Evolutionary conservation across 2,113 vertebrate genomes (phyloP).

Genomic region (Rhinopomastus cyanomelas): DNA sequence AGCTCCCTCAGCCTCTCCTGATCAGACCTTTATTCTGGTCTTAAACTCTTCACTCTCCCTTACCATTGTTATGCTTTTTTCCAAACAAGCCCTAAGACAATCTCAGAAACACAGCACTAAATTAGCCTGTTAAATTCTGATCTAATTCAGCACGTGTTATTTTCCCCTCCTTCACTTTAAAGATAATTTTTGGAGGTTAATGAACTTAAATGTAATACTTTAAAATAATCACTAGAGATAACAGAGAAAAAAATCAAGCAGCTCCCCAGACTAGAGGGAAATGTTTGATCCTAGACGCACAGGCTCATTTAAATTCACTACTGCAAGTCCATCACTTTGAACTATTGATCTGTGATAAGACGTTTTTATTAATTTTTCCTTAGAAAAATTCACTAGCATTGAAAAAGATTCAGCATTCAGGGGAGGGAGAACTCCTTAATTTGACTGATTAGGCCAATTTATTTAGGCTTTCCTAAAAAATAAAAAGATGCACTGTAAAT

Average conservation of each 20-base stretch:
- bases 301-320: constrained; percentile 66
- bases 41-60: background rate
- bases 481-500: constrained; percentile 2
- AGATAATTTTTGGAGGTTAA: constrained; percentile 70
- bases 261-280: constrained; percentile 29
- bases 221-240: constrained; percentile 68
- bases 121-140: background rate
- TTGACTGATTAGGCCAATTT: constrained; percentile 65
- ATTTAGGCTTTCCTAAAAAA: constrained; percentile 32
- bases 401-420: constrained; percentile 29
- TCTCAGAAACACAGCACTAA: background rate
- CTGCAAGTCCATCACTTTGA: constrained; percentile 66
- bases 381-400: constrained; percentile 56
- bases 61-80: background rate
- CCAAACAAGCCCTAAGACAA: background rate
- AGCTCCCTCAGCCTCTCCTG: too few relatives aligned
- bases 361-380: constrained; percentile 71
- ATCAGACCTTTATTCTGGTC: background rate
- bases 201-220: constrained; percentile 62
- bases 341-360: constrained; percentile 71
- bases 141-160: background rate
- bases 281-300: constrained; percentile 56
- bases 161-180: constrained; percentile 47
- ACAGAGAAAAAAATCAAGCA: constrained; percentile 55
- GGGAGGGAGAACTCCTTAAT: constrained; percentile 35